A percentile compares a stretch with the other conserved stretches of the same genome.
phyloP scores from a whole-genome alignment of 2,113 vertebrate genomes.

The Anser cygnoides region DNA sequence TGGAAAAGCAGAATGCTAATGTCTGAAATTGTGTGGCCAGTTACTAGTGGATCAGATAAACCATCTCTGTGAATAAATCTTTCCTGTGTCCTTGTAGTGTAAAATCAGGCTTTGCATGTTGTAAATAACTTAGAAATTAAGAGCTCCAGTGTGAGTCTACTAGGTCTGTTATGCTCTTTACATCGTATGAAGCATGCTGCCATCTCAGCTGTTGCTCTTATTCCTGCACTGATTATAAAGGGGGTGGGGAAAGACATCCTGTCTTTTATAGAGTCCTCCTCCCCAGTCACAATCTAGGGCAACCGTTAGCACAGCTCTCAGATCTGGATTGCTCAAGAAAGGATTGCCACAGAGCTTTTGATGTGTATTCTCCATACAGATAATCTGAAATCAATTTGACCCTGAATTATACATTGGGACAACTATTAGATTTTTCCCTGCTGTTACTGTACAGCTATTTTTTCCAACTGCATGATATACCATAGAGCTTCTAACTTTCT shows the following conservation, averaged over 20 bases:
- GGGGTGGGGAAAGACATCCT: neutral
- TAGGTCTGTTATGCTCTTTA: neutral
- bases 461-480: neutral
- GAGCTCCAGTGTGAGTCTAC: neutral
- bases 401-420: neutral
- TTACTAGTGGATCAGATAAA: neutral
- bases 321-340: neutral
- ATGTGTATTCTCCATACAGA: neutral
- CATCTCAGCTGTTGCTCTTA: neutral
- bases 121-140: neutral
- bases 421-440: neutral
- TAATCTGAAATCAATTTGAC: neutral
- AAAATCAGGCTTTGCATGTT: neutral
- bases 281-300: neutral
- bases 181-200: neutral
- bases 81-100: neutral
- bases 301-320: accelerated
- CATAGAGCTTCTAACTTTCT: neutral
- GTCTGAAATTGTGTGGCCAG: neutral
- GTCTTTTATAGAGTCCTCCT: neutral
- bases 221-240: neutral
- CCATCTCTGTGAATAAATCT: neutral
- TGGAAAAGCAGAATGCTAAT: neutral
- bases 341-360: neutral
- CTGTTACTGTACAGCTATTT: neutral